These are phyloP conservation scores for Mesaphorura yosii DNA, from an alignment of 1,140 invertebrate species.

Conservation along the genomic window DNA sequence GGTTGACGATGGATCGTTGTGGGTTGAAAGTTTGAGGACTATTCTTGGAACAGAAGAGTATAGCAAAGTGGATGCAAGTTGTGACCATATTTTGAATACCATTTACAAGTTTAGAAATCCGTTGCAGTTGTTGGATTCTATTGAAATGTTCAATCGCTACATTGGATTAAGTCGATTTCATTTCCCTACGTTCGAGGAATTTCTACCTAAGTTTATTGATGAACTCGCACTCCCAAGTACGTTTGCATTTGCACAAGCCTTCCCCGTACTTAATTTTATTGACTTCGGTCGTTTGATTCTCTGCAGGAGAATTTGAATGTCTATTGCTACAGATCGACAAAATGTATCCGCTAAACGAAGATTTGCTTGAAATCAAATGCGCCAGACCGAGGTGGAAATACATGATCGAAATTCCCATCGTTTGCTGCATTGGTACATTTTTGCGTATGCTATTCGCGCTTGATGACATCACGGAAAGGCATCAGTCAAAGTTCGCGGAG, in stretches of 20 bases:
- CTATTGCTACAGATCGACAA: constrained; percentile 17
- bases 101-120: constrained; percentile 1
- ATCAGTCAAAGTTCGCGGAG: constrained; percentile 43
- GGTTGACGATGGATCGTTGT: constrained; percentile 13
- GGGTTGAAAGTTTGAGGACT: constrained; percentile 2
- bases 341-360: constrained; percentile 41
- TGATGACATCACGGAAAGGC: constrained; percentile 49
- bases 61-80: background rate
- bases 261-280: background rate
- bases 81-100: background rate
- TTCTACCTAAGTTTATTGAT: constrained; percentile 22
- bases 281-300: background rate
- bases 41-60: background rate
- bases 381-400: constrained; percentile 17
- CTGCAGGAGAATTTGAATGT: constrained; percentile 19
- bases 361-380: constrained; percentile 35
- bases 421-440: constrained; percentile 49
- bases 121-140: background rate
- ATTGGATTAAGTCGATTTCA: constrained; percentile 14
- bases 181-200: constrained; percentile 15
- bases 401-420: constrained; percentile 45
- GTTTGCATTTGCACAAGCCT: background rate
- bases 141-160: constrained; percentile 14
- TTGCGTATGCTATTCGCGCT: constrained; percentile 51
- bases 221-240: constrained; percentile 23